Evolutionary conservation across 2,113 vertebrate genomes (phyloP).

Genomic region (Onychostoma macrolepis): DNA sequence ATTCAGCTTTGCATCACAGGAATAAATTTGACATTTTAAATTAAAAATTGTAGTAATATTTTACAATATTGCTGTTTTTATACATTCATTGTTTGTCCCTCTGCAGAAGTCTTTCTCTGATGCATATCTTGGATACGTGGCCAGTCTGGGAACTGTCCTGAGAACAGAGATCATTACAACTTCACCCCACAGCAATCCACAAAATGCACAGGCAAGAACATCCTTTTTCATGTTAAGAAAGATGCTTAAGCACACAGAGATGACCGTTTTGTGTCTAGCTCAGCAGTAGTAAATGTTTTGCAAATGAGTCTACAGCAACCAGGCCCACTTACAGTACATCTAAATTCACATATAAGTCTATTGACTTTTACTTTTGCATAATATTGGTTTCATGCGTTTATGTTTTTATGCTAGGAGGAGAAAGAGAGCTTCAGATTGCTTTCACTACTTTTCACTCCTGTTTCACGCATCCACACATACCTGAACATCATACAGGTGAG

Average conservation of each 20-base stretch:
- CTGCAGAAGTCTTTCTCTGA: constrained; percentile 72
- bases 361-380: background rate
- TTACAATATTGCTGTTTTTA: background rate
- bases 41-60: background rate
- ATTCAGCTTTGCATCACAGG: background rate
- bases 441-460: constrained; percentile 70
- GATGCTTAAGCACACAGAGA: background rate
- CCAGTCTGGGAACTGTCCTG: constrained; percentile 67
- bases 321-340: background rate
- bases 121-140: constrained; percentile 73
- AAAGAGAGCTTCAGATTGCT: constrained; percentile 71
- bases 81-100: background rate
- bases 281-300: background rate
- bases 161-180: constrained; percentile 71
- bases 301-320: background rate
- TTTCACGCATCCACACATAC: constrained; percentile 75
- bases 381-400: background rate
- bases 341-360: background rate
- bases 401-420: constrained; percentile 58
- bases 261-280: background rate
- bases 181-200: constrained; percentile 56
- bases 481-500: constrained; percentile 76
- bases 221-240: background rate
- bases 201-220: constrained; percentile 61
- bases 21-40: background rate